Base-by-base conservation (phyloP, 2,113 vertebrate species). In the Phocoena sinus region DNA sequence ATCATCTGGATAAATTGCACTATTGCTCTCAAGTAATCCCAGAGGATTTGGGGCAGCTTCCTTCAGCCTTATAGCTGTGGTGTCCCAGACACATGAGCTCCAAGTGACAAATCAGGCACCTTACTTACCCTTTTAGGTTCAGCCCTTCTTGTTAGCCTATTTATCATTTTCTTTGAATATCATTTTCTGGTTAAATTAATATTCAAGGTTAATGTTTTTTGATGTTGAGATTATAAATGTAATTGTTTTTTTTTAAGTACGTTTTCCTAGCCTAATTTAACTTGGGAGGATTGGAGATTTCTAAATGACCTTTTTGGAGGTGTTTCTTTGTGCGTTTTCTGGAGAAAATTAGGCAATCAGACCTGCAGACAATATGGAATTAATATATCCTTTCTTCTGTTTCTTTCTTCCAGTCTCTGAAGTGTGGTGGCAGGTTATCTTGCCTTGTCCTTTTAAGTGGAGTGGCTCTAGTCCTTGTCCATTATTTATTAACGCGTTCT, bases 161-260 rank as follows among this genome's bases (percentile, higher is more conserved):
- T 91, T 74, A 36, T 65, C 53, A 17, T 76, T 89, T 79, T 58
- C 53, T 91, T 80, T 92, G 44, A 41, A 38, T 71, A 76, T 85
- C 18, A 50, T 21, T 94, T 96, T 97, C 67, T 90, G 95, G 33
- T 76, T 71, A 81, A 96, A 68, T 56, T 91, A 62, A 28, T 47
- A 63, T 18, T 41, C 79, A 23, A 26, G 36, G 26, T 50, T 89
- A 60, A 26, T 31, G 14, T 44, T 74, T 94, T 87, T 91, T 85
- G 53, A 82, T 41, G 41, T 92, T n/a, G 74, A 50, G 23, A 10
- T 82, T 86, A 44, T 65, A 70, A 87, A 47, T 56, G 8, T 81
- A 91, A n/a, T 95, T 81, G 12, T 15, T 56, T 3, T 36, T 31
- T 73, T 90, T 62, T 14, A 71, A 33, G 60, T 83, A 73, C 41